A percentile compares a stretch with the other conserved stretches of the same genome.
phyloP scores from a whole-genome alignment of 2,888 invertebrate genomes.

The Cosmia trapezina region DNA sequence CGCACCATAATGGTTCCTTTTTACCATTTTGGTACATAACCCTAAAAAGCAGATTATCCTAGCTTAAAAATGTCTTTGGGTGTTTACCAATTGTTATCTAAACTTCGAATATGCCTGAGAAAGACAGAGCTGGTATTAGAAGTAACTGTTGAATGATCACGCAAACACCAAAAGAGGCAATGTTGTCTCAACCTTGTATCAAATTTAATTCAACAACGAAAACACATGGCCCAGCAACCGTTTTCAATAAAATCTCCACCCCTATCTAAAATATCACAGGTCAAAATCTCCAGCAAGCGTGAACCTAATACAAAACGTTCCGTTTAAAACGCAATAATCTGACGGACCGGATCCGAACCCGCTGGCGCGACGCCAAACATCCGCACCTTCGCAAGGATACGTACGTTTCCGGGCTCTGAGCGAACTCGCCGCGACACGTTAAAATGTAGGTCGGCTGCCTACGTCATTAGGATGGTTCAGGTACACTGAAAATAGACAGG shows the following conservation, averaged over 20 bases:
- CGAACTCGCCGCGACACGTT: slow-evolving; percentile 58
- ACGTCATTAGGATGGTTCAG: slow-evolving; percentile 41
- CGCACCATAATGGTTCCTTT: no score
- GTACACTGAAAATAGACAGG: slow-evolving; percentile 46
- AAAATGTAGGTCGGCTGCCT: slow-evolving; percentile 51
- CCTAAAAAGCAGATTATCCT: neutral
- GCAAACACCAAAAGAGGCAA: neutral
- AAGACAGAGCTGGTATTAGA: no score
- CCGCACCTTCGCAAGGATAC: slow-evolving; percentile 71
- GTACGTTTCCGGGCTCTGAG: slow-evolving; percentile 62
- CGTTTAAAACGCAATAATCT: slow-evolving; percentile 80
- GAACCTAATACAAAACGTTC: slow-evolving; percentile 68
- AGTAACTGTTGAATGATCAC: neutral
- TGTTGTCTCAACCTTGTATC: neutral
- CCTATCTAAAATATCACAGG: slow-evolving; percentile 37
- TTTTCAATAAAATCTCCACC: slow-evolving; percentile 31
- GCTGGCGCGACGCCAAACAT: slow-evolving; percentile 75
- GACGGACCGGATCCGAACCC: slow-evolving; percentile 74
- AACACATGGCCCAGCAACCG: no score
- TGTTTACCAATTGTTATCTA: neutral
- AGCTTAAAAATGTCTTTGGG: neutral
- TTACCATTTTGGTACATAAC: no score
- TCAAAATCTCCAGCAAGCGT: slow-evolving; percentile 46
- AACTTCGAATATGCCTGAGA: neutral
- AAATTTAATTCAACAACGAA: neutral